Evolutionary conservation across 2,888 invertebrate genomes (phyloP), one percentile per base, ranked within the genome.

Genomic region (Hydriomena furcata): DNA sequence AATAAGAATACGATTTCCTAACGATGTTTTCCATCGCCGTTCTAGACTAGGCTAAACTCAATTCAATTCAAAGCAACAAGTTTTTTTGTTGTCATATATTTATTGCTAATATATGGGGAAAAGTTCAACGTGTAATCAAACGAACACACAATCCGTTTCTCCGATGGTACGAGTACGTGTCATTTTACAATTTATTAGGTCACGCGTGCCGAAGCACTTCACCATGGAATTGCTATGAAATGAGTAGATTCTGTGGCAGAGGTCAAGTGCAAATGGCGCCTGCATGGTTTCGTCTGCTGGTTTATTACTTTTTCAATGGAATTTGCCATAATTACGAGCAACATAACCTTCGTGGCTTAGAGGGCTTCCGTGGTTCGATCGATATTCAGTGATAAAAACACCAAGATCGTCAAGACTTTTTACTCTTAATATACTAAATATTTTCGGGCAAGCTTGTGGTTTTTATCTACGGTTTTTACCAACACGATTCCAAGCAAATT

Each of bases 201-300:
- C 47, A 61, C 52, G 59, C 61, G 51, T 58, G 53, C 58, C 52
- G 44, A 43, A 43, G 35, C 46, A 47, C 52, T 64, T 51, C 53
- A 57, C 49, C 50, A 7, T 63, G 72, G 77, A 79, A 80, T 81
- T 68, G 72, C 36, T 54, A 47, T 50, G 40, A 54, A 40, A 55
- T 35, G 48, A 38, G 32, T 35, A 8, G 31, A 41, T 52, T 47
- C 37, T 72, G 68, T 66, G 67, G 50, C 48, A 65, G 63, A 75
- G 82, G 79, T 81, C 83, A 79, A 79, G 79, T 71, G 60, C 71
- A 67, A 64, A 56, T 42, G 75, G 66, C 76, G 71, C 70, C 75
- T 61, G 55, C 66, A 74, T 70, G 73, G 79, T 77, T 80, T 82
- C 73, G 60, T 71, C 65, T 65, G 57, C 63, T 61, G 58, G 58